Percentiles rank a stretch among this genome's conserved stretches.
Conservation (phyloP, 2,113 vertebrate species). For the Eleginops maclovinus region DNA sequence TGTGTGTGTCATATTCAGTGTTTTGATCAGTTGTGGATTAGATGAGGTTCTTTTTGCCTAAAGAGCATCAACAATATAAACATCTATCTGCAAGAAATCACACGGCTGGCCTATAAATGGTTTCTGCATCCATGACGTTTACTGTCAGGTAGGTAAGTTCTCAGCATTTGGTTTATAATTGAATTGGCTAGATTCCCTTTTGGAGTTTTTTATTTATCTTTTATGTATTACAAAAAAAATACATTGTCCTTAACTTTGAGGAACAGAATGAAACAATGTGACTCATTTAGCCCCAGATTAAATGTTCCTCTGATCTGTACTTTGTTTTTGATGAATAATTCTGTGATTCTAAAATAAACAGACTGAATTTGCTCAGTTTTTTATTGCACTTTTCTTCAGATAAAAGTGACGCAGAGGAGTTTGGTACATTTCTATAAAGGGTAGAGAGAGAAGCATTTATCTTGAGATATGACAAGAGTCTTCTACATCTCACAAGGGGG, state of each 20-base stretch:
- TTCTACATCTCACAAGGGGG: not conserved
- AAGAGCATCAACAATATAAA: conserved; percentile 57
- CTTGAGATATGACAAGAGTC: not conserved
- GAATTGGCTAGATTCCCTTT: conserved; percentile 34
- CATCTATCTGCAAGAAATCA: conserved; percentile 16
- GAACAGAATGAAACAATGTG: conserved; percentile 23
- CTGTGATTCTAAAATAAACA: conserved; percentile 29
- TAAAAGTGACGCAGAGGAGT: conserved; percentile 8
- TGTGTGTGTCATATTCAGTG: conserved; percentile 21
- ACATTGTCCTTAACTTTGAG: not conserved
- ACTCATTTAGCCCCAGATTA: conserved; percentile 24
- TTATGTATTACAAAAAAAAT: not conserved
- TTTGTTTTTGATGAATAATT: conserved; percentile 46
- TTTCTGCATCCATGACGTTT: not conserved
- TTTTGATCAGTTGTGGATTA: conserved; percentile 69
- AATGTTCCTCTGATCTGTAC: not conserved
- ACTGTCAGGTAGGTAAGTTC: conserved; percentile 2
- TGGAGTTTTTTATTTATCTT: conserved; percentile 2
- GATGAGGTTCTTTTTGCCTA: conserved; percentile 24
- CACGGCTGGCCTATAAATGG: conserved; percentile 28
- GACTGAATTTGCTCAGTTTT: conserved; percentile 15
- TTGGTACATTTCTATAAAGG: not conserved
- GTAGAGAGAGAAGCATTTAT: not conserved
- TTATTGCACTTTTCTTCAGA: conserved; percentile 2
- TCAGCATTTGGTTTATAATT: not conserved